These are phyloP conservation scores for Cyrtodaria siliqua DNA, from an alignment of 2,888 invertebrate species.

Conservation along the genomic window DNA sequence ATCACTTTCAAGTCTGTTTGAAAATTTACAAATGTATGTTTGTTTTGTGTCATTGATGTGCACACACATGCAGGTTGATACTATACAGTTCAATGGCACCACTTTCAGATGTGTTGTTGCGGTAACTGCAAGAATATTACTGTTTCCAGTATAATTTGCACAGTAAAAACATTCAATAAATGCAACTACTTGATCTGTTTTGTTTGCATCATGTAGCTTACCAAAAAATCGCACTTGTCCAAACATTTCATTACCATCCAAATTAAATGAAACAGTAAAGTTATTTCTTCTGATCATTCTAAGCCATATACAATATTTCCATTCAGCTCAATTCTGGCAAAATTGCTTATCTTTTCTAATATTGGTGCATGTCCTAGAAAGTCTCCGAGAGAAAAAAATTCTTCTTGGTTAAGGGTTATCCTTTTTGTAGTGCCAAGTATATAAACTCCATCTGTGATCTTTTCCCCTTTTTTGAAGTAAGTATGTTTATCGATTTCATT, in stretches of 20 bases:
- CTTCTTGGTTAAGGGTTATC: constrained; percentile 10
- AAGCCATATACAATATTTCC: constrained; percentile 29
- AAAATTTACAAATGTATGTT: constrained; percentile 19
- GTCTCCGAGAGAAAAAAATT: constrained; percentile 6
- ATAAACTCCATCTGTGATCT: constrained; percentile 23
- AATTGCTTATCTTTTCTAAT: constrained; percentile 1
- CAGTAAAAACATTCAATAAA: constrained; percentile 9
- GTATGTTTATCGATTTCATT: constrained; percentile 28
- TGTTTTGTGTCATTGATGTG: not conserved
- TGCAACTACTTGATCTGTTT: constrained; percentile 12
- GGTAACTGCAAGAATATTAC: constrained; percentile 5
- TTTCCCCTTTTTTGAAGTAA: constrained; percentile 21
- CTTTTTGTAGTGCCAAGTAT: constrained; percentile 29
- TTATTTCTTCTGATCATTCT: constrained; percentile 51
- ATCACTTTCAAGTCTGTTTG: constrained; percentile 10
- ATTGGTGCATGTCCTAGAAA: constrained; percentile 27
- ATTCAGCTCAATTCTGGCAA: constrained; percentile 33
- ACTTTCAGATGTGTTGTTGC: not conserved
- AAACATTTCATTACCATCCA: not conserved
- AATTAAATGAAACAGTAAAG: constrained; percentile 7
- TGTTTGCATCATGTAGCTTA: not conserved
- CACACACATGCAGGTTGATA: constrained; percentile 5
- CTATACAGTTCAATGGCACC: not conserved
- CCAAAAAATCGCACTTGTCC: not conserved
- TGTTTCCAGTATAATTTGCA: constrained; percentile 12